Percentiles rank a stretch among this genome's conserved stretches.
Conservation (phyloP, 2,797 vertebrate species). For the Scomberomorus guttatus region DNA sequence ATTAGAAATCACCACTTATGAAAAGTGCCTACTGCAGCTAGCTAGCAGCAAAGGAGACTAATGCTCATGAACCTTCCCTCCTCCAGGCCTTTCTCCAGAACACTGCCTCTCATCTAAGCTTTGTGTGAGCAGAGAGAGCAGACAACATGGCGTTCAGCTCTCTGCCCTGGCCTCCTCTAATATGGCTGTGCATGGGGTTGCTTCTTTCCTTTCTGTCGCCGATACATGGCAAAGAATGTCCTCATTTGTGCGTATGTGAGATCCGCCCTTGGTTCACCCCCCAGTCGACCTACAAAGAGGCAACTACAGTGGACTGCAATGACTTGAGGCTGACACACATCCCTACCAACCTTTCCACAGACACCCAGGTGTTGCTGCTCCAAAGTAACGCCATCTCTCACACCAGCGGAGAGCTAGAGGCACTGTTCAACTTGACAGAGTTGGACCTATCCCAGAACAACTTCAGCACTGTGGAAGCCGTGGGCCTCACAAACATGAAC, state of each 20-base stretch:
- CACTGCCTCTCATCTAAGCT: conserved; percentile 62
- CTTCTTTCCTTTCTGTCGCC: conserved; percentile 79
- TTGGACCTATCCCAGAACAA: conserved; percentile 98
- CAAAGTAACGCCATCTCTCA: conserved; percentile 96
- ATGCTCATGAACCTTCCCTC: conserved; percentile 75
- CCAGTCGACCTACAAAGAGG: conserved; percentile 98
- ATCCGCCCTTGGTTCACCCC: conserved; percentile 99
- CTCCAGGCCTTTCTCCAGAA: conserved; percentile 64
- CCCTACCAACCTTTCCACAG: conserved; percentile 93
- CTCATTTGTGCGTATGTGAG: conserved; percentile 96
- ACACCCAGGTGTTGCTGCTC: conserved; percentile 96
- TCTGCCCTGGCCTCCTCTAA: conserved; percentile 57
- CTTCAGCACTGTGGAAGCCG: conserved; percentile 93
- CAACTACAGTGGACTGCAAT: conserved; percentile 97
- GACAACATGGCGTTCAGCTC: conserved; percentile 84
- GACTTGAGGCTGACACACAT: conserved; percentile 94
- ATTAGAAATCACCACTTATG: conserved; percentile 33
- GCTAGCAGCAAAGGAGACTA: conserved; percentile 39
- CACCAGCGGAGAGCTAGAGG: conserved; percentile 92
- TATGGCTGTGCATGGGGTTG: conserved; percentile 82
- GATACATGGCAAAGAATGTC: conserved; percentile 89
- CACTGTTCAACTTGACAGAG: conserved; percentile 94
- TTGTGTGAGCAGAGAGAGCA: conserved; percentile 63
- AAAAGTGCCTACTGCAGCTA: conserved; percentile 23
- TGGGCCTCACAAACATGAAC: conserved; percentile 92